Evolutionary conservation across 2,113 vertebrate species (phyloP), one percentile per base, ranked within the genome.

Genomic region (Synodontis membranacea): DNA sequence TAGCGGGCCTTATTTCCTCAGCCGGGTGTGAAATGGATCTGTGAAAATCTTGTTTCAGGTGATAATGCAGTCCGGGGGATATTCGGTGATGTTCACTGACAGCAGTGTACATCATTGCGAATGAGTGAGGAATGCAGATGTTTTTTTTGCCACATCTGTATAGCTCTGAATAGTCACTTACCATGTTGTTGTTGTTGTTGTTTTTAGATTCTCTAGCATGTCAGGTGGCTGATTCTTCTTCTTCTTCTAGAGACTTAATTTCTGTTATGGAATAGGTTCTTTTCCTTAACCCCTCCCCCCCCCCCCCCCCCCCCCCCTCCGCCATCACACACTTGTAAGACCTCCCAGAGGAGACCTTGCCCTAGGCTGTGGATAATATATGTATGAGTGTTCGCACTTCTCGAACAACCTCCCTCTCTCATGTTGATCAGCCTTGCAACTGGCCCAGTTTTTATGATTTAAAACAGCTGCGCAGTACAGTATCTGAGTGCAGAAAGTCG

Each of bases 351-450:
- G 90, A 84, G 82, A 72, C 90, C 86, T 86, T 76, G 72, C 82
- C 39, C 86, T 37, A 87, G 86, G 86, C 82, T 89, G 80, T 87
- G 76, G 91, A 92, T 91, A 89, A 89, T 88, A 91, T 92, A 93
- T 93, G 91, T 91, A 91, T 91, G 91, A 91, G 90, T 54, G 90
- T 93, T 89, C 80, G 14, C 83, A 86, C 87, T 91, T 88, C 89
- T 88, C 92, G 87, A 87, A 92, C 91, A 92, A 86, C 89, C 88
- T 80, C 83, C 84, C 91, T 92, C 89, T 9, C 70, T 39, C 78
- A 84, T 82, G 88, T 80, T 83, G 88, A 90, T 83, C 82, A 68
- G 75, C 25, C 60, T 80, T 79, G 83, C 48, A 34, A 42, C 50
- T 31, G 34, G 42, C 62, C 54, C 4, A 44, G 48, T 84, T 89